phyloP scores from a whole-genome alignment of 1,140 invertebrate species.

The Phthorimaea operculella region DNA sequence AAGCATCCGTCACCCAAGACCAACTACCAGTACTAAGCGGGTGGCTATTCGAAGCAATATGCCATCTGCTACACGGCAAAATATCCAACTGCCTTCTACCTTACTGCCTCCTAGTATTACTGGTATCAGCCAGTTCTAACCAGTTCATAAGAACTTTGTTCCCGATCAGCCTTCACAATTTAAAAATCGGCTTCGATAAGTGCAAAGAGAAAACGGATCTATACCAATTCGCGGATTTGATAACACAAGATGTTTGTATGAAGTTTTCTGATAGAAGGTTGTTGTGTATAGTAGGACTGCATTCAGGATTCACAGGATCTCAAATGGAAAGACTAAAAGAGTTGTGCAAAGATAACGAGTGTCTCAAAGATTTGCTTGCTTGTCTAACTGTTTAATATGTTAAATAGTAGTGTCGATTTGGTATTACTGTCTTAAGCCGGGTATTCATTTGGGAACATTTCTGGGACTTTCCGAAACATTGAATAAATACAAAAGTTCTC shows the following conservation, averaged over 20 bases:
- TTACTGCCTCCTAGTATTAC: conserved; percentile 43
- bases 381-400: conserved; percentile 30
- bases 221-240: conserved; percentile 34
- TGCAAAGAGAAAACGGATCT: conserved; percentile 13
- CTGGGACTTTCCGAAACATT: too few relatives aligned
- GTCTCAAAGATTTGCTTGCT: conserved; percentile 40
- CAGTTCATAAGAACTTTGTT: conserved; percentile 34
- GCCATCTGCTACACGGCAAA: conserved; percentile 52
- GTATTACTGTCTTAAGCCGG: too few relatives aligned
- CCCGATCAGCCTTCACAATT: conserved; percentile 34
- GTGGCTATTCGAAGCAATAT: conserved; percentile 63
- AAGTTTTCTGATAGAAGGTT: conserved; percentile 52
- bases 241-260: conserved; percentile 25
- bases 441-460: too few relatives aligned
- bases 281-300: conserved; percentile 50
- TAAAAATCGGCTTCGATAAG: conserved; percentile 38
- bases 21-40: conserved; percentile 59
- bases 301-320: conserved; percentile 48
- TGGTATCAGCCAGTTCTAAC: conserved; percentile 53
- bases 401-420: too few relatives aligned
- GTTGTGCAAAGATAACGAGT: conserved; percentile 42
- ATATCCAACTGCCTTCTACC: conserved; percentile 40
- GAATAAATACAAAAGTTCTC: too few relatives aligned
- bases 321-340: conserved; percentile 55
- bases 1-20: conserved; percentile 53